These are phyloP conservation scores for Plodia interpunctella DNA, from an alignment of 1,140 invertebrate species.

Conservation along the genomic window DNA sequence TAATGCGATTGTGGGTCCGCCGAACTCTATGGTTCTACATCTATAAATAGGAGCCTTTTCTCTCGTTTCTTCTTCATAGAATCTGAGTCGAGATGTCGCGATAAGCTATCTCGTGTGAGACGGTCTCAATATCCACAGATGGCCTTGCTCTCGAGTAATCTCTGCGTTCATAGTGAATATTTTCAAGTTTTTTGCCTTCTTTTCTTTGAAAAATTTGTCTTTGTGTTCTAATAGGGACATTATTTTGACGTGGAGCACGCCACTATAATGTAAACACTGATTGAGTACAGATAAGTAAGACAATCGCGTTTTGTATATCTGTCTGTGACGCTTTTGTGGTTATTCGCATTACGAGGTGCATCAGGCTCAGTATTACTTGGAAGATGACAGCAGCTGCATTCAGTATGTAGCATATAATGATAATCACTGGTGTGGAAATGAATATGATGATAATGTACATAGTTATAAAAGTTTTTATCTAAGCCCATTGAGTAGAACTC, in stretches of 20 bases:
- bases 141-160: conserved; percentile 70
- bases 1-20: conserved; percentile 69
- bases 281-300: conserved; percentile 72
- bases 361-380: conserved; percentile 4
- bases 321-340: conserved; percentile 51
- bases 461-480: no score
- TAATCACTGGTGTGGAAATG: no score
- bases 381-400: not conserved
- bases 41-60: conserved; percentile 75
- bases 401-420: not conserved
- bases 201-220: conserved; percentile 65
- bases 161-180: conserved; percentile 54
- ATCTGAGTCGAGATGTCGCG: conserved; percentile 67
- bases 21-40: conserved; percentile 63
- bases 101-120: conserved; percentile 74
- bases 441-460: no score
- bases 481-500: no score
- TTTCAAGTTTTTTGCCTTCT: conserved; percentile 68
- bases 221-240: conserved; percentile 74
- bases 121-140: conserved; percentile 76
- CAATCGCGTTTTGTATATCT: conserved; percentile 51
- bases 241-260: conserved; percentile 71
- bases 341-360: conserved; percentile 16
- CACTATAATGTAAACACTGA: conserved; percentile 74
- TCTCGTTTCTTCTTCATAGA: conserved; percentile 72